A percentile compares a stretch with the other conserved stretches of the same genome.
Evolutionary conservation across 2,888 invertebrate genomes (phyloP).

Genomic region (Hirtodrosophila alboralis): DNA sequence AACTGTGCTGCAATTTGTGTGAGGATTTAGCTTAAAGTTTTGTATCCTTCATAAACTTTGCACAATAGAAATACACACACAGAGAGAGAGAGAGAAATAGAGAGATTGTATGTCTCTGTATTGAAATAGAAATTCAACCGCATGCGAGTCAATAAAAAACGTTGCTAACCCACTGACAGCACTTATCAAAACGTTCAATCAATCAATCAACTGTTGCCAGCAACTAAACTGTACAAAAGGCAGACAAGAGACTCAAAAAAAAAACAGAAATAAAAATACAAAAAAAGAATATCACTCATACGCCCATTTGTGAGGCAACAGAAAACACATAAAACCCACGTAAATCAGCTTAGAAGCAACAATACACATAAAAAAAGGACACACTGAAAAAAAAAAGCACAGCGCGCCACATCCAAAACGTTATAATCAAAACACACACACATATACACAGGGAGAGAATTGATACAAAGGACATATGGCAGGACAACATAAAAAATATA

Average conservation of each 20-base stretch:
- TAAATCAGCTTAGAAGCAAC: conserved; percentile 61
- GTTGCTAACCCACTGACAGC: conserved; percentile 70
- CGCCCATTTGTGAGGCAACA: conserved; percentile 49
- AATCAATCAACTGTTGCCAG: conserved; percentile 78
- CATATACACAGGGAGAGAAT: conserved; percentile 22
- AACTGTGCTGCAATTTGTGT: conserved; percentile 17
- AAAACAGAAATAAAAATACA: conserved; percentile 8
- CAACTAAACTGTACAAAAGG: conserved; percentile 60
- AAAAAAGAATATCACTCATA: conserved; percentile 62
- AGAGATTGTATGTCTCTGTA: conserved; percentile 4
- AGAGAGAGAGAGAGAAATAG: neutral
- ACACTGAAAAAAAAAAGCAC: conserved; percentile 35
- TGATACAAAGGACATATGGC: conserved; percentile 72
- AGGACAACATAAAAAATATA: conserved; percentile 48
- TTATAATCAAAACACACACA: conserved; percentile 57
- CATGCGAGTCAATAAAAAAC: conserved; percentile 50
- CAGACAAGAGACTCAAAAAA: conserved; percentile 23
- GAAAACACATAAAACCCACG: conserved; percentile 47
- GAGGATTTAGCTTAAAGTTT: conserved; percentile 27
- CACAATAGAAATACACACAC: conserved; percentile 9
- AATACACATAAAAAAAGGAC: conserved; percentile 18
- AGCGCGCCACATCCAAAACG: conserved; percentile 41
- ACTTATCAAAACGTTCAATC: conserved; percentile 75
- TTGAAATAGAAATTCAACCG: conserved; percentile 20
- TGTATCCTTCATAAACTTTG: conserved; percentile 12